phyloP scores from a whole-genome alignment of 2,797 vertebrate genomes.

The Pitangus sulphuratus region DNA sequence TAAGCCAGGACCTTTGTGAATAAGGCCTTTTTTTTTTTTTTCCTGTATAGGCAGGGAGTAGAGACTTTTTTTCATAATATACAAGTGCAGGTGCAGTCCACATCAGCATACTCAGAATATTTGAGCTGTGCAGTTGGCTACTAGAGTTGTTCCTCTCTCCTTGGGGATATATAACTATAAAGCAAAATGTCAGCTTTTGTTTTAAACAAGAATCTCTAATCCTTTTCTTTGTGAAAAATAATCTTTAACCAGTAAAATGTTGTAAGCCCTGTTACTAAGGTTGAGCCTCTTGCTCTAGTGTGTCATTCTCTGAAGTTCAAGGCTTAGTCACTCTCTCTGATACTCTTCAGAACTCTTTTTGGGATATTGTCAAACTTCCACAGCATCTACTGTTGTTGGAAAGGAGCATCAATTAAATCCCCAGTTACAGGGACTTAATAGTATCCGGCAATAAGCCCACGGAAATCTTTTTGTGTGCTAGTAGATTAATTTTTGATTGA shows the following conservation, averaged over 20 bases:
- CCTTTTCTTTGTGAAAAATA: neutral
- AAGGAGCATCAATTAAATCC: neutral
- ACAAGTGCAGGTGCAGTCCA: neutral
- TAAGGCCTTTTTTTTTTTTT: neutral
- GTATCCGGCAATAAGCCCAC: neutral
- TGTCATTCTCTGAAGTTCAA: neutral
- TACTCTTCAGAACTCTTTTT: neutral
- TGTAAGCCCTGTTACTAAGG: neutral
- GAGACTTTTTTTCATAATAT: neutral
- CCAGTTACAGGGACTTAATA: neutral
- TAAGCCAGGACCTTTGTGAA: neutral
- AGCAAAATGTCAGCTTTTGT: slow-evolving; percentile 15
- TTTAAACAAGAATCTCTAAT: neutral
- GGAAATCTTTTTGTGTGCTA: neutral
- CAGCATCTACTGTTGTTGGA: neutral
- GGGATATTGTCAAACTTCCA: neutral
- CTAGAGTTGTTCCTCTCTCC: neutral
- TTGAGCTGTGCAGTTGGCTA: neutral
- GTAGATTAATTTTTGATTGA: neutral
- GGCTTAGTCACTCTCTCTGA: neutral
- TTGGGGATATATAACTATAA: neutral
- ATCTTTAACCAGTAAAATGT: neutral
- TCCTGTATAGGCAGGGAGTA: neutral
- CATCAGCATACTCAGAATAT: neutral
- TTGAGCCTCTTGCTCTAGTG: neutral